Evolutionary conservation across 1,140 invertebrate genomes (phyloP).

Genomic region (Drosophila kohkoa): DNA sequence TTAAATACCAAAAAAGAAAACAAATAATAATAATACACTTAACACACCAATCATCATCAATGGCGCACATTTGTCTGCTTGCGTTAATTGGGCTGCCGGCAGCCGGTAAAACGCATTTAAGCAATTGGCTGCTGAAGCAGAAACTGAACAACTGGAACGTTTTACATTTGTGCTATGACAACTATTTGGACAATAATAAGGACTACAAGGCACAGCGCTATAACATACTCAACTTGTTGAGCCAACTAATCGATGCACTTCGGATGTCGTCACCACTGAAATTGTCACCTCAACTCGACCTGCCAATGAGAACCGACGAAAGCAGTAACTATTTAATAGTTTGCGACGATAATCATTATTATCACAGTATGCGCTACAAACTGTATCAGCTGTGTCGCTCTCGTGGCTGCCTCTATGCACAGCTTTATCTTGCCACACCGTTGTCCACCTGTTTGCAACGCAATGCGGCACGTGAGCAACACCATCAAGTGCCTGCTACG

Average conservation of each 20-base stretch:
- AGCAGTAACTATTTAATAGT: constrained; percentile 46
- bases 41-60: constrained; percentile 20
- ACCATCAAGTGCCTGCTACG: constrained; percentile 27
- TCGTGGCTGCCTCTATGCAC: constrained; percentile 47
- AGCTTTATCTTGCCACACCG: constrained; percentile 50
- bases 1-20: constrained; percentile 42
- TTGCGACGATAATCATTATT: constrained; percentile 79
- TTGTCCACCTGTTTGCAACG: constrained; percentile 34
- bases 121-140: constrained; percentile 51
- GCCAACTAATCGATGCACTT: constrained; percentile 43
- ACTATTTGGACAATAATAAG: constrained; percentile 41
- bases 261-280: not conserved
- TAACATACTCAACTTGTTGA: constrained; percentile 33
- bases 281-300: not conserved
- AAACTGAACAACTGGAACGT: constrained; percentile 39
- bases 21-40: constrained; percentile 1
- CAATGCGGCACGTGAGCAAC: constrained; percentile 42
- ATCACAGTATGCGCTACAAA: constrained; percentile 74
- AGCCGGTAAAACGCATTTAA: constrained; percentile 64
- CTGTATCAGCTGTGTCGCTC: constrained; percentile 59
- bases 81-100: constrained; percentile 72
- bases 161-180: constrained; percentile 73
- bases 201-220: constrained; percentile 58
- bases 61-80: constrained; percentile 64
- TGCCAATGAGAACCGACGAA: not conserved